These are phyloP conservation scores for Euschistus heros DNA, from an alignment of 1,140 invertebrate genomes.

Conservation along the genomic window DNA sequence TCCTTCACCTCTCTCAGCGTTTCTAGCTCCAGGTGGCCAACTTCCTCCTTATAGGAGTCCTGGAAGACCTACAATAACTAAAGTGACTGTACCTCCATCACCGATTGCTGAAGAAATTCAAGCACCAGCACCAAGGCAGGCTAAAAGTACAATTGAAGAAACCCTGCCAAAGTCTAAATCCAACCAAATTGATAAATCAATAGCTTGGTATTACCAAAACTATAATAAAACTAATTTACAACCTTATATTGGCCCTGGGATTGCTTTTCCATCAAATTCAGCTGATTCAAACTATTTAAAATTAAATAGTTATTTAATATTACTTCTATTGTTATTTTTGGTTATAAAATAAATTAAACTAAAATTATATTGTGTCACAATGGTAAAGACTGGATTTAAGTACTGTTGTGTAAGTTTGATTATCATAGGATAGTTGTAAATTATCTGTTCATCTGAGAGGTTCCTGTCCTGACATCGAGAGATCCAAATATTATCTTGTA, in stretches of 20 bases:
- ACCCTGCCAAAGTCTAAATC: not conserved
- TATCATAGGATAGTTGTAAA: too few relatives aligned
- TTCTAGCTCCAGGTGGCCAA: constrained; percentile 47
- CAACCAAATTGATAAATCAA: constrained; percentile 35
- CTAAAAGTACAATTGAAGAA: constrained; percentile 25
- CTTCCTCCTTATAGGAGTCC: constrained; percentile 33
- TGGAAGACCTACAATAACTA: constrained; percentile 49
- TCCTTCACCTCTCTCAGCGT: constrained; percentile 40
- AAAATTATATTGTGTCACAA: too few relatives aligned
- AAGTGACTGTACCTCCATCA: constrained; percentile 32
- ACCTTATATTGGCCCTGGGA: constrained; percentile 48
- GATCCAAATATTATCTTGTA: too few relatives aligned
- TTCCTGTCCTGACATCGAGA: too few relatives aligned
- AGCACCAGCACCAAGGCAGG: constrained; percentile 28
- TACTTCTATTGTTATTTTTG: too few relatives aligned
- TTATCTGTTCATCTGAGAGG: too few relatives aligned
- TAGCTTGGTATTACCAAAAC: constrained; percentile 67
- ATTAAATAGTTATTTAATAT: too few relatives aligned
- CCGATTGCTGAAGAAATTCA: constrained; percentile 28
- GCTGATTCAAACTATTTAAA: too few relatives aligned
- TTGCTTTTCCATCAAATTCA: not conserved
- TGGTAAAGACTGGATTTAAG: too few relatives aligned
- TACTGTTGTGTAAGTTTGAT: too few relatives aligned
- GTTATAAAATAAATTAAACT: too few relatives aligned
- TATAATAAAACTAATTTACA: constrained; percentile 60